These are phyloP conservation scores for Aselliscus stoliczkanus DNA, from an alignment of 2,797 vertebrate genomes.

Conservation along the genomic window DNA sequence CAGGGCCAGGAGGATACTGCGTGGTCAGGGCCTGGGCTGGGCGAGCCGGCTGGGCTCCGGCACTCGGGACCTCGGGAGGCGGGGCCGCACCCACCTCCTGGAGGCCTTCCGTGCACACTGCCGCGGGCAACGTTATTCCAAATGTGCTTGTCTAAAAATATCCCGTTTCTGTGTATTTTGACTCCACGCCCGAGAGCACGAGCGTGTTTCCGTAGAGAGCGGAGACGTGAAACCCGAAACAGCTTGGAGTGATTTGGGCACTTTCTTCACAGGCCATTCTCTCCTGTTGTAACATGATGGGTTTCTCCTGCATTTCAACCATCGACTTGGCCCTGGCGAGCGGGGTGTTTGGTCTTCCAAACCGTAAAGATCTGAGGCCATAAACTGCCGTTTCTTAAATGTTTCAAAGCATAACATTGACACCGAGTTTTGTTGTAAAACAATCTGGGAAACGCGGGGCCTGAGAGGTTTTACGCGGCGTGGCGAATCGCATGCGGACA, in stretches of 20 bases:
- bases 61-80: no score
- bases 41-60: rapidly evolving
- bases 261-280: slow-evolving; percentile 72
- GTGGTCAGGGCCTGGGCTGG: rapidly evolving
- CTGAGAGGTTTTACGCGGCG: slow-evolving; percentile 75
- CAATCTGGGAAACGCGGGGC: slow-evolving; percentile 76
- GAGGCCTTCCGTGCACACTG: rapidly evolving
- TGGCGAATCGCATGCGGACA: slow-evolving; percentile 75
- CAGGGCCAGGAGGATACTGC: rapidly evolving
- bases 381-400: slow-evolving; percentile 77
- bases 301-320: slow-evolving; percentile 74
- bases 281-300: slow-evolving; percentile 61
- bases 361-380: slow-evolving; percentile 79
- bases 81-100: rapidly evolving
- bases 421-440: slow-evolving; percentile 77
- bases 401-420: slow-evolving; percentile 79
- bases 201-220: slow-evolving; percentile 69
- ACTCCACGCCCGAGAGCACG: slow-evolving; percentile 76
- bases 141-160: slow-evolving; percentile 78
- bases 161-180: slow-evolving; percentile 76
- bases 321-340: slow-evolving; percentile 62
- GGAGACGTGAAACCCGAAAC: slow-evolving; percentile 65
- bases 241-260: slow-evolving; percentile 79
- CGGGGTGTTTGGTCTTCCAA: slow-evolving; percentile 61
- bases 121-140: slow-evolving; percentile 47